Base-by-base conservation (phyloP, 1,140 invertebrate genomes). In the Drosophila asahinai region DNA sequence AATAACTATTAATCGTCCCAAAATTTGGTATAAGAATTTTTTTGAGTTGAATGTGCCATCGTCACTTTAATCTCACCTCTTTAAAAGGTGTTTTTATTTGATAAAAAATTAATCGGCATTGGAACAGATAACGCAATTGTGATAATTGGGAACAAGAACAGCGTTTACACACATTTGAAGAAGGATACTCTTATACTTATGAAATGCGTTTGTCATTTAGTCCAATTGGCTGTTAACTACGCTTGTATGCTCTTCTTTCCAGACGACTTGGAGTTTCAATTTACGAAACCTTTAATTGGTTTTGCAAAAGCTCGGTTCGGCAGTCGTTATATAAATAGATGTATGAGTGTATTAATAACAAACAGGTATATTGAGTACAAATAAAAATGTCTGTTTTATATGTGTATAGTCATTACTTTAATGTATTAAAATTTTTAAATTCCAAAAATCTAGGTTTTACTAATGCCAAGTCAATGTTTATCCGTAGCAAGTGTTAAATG, bases 231-330 rank as follows among this genome's bases (percentile, higher is more conserved):
- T 12, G 45, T 67, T 11, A 52, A 59, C 51, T 36, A 25, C 45
- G 65, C 47, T 40, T 67, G 65, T 38, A 67, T 59, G 47, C 25
- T 38, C 14, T 25, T 38, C 17, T 57, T 57, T 12, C 61, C 48
- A 5, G 61, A 64, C 8, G 49, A 40, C 30, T 38, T 64, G 8
- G 36, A 64, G 22, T 64, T 64, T 30, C 47, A 3, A 83, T 93
- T 60, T 77, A 76, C 47, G 91, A 93, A 79, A 93, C 94, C 4
- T 40, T 55, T 15, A 65, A 66, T 42, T 66, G 71, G 57, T 74
- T 74, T 60, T 45, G 30, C 9, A 65, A 73, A 60, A 73, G 70
- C 27, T 58, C 47, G 14, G 22, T 48, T 25, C 67, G 67, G 2
- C 59, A 71, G 22, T 43, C 48, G 9, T 14, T 45, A 36, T 54